Evolutionary conservation across 1,140 invertebrate species (phyloP).

Genomic region (Drosophila tropicalis): DNA sequence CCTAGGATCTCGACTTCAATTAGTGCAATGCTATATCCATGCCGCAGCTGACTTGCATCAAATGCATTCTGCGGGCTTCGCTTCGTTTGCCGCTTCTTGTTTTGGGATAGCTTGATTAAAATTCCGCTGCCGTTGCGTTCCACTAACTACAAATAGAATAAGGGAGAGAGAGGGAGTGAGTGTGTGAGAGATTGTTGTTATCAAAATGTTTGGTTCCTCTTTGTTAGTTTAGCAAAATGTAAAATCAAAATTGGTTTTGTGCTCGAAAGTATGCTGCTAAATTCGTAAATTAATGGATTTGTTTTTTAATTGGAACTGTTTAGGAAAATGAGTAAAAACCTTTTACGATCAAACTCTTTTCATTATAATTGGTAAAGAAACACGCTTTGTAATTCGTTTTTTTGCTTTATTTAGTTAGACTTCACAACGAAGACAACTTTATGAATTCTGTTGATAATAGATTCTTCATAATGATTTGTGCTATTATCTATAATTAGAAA

Average conservation of each 20-base stretch:
- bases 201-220: constrained; percentile 19
- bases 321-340: neutral
- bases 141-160: constrained; percentile 10
- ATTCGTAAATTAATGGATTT: neutral
- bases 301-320: neutral
- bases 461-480: too few species aligned
- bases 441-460: too few species aligned
- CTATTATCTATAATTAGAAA: too few species aligned
- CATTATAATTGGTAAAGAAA: too few species aligned
- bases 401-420: too few species aligned
- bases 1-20: constrained; percentile 53
- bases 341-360: too few species aligned
- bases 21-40: constrained; percentile 45
- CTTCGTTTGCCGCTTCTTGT: neutral
- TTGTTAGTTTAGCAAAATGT: neutral
- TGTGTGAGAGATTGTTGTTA: constrained; percentile 11
- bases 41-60: constrained; percentile 28
- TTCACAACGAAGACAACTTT: too few species aligned
- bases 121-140: constrained; percentile 14
- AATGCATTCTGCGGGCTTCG: constrained; percentile 56
- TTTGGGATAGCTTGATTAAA: constrained; percentile 16
- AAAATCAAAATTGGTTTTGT: constrained; percentile 11
- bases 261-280: neutral
- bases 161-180: neutral
- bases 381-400: too few species aligned